Evolutionary conservation across 1,140 invertebrate genomes (phyloP).

Genomic region (Diachasmimorpha longicaudata): DNA sequence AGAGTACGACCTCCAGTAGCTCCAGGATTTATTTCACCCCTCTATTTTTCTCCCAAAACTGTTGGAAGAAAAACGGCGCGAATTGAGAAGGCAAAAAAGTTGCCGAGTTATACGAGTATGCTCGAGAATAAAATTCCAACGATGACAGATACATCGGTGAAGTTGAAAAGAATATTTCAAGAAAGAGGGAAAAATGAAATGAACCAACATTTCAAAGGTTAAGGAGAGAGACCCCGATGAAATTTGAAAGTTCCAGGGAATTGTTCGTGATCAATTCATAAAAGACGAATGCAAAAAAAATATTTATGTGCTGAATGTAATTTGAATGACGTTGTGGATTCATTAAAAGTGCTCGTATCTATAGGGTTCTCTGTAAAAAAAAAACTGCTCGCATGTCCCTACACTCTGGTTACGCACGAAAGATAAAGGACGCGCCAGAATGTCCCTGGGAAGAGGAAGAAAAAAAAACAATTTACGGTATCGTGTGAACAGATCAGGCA

Average conservation of each 20-base stretch:
- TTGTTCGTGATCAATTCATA: no score
- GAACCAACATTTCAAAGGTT: neutral
- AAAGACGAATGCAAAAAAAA: no score
- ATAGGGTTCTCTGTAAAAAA: no score
- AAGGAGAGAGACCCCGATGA: no score
- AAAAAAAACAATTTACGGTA: conserved; percentile 19
- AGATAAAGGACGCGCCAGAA: neutral
- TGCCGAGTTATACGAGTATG: neutral
- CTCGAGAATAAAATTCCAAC: neutral
- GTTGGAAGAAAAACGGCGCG: conserved; percentile 27
- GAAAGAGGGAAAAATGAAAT: neutral
- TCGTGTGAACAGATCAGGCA: conserved; percentile 13
- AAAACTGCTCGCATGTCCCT: no score
- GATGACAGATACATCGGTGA: neutral
- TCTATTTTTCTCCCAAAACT: conserved; percentile 20
- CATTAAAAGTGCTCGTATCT: no score
- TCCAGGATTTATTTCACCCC: neutral
- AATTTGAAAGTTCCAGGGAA: no score
- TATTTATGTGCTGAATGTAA: neutral
- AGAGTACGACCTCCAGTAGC: conserved; percentile 16
- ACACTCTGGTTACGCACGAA: neutral
- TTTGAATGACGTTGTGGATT: no score
- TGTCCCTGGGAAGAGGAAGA: neutral
- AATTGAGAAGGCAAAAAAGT: conserved; percentile 17
- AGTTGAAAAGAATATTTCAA: neutral